Evolutionary conservation across 2,113 vertebrate genomes (phyloP).

Genomic region (Ctenomys sociabilis): DNA sequence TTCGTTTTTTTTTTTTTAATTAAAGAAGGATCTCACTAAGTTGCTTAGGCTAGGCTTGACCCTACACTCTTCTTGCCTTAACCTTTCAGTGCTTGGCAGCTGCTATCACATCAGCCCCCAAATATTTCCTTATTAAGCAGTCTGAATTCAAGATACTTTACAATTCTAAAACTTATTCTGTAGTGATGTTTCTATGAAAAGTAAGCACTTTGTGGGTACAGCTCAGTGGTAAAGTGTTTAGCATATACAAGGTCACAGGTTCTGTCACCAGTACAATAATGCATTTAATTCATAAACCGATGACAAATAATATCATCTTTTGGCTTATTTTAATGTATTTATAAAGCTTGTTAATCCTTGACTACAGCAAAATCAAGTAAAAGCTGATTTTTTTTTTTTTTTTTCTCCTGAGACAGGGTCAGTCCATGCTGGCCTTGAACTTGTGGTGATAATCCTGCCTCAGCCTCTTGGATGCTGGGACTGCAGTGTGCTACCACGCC

Average conservation of each 20-base stretch:
- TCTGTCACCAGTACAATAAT: not conserved
- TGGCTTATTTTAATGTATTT: constrained; percentile 9
- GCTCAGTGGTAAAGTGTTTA: not conserved
- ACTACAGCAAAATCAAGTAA: constrained; percentile 43
- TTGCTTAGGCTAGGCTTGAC: not conserved
- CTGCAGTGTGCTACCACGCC: not conserved
- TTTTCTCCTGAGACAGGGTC: too few species aligned
- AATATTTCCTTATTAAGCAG: not conserved
- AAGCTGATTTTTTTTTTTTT: constrained; percentile 23
- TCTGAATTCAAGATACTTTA: not conserved
- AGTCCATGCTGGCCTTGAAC: too few species aligned
- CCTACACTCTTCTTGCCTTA: not conserved
- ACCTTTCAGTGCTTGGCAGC: not conserved
- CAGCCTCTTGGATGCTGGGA: not conserved
- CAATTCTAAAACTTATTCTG: not conserved
- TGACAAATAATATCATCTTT: not conserved
- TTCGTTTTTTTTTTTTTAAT: too few species aligned
- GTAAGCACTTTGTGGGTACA: not conserved
- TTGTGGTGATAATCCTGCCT: not conserved
- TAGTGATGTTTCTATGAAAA: not conserved
- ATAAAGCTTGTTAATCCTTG: constrained; percentile 1
- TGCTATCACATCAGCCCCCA: not conserved
- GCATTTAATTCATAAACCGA: not conserved
- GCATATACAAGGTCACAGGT: not conserved
- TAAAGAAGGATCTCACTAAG: not conserved